Conservation (phyloP, 2,113 vertebrate genomes). For the Scortum barcoo region DNA sequence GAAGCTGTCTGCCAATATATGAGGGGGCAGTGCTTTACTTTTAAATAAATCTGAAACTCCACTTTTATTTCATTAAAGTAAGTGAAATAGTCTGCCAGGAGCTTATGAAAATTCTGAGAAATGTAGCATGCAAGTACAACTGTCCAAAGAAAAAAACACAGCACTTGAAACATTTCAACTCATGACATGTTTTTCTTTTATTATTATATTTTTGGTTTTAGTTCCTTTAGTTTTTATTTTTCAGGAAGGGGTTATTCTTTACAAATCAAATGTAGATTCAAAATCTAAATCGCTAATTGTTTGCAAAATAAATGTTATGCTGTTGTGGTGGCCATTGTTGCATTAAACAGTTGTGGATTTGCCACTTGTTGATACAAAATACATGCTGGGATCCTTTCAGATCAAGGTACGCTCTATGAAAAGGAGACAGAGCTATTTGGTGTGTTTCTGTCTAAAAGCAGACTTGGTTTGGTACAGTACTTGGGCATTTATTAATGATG, state of each 20-base stretch:
- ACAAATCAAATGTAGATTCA: too few species aligned
- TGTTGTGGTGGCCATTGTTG: not conserved
- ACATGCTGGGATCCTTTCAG: too few species aligned
- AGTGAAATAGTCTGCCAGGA: not conserved
- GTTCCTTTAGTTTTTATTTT: not conserved
- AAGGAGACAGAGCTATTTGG: too few species aligned
- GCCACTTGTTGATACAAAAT: too few species aligned
- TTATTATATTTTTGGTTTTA: too few species aligned
- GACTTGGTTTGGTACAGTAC: too few species aligned
- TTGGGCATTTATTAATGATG: not conserved
- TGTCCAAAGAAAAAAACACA: not conserved
- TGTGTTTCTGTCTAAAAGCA: too few species aligned
- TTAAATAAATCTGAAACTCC: not conserved
- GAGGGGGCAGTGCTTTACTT: not conserved
- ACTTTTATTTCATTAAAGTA: not conserved
- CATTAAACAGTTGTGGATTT: rapidly evolving
- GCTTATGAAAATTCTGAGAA: not conserved
- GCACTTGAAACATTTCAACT: not conserved
- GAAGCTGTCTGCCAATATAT: conserved; percentile 2
- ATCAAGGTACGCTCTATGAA: too few species aligned
- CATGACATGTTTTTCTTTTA: not conserved
- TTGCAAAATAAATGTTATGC: not conserved
- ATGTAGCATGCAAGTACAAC: not conserved
- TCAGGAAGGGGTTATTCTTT: not conserved
- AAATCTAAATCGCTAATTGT: too few species aligned